Base-by-base conservation (phyloP, 2,888 invertebrate species). In the Volucella inflata region DNA sequence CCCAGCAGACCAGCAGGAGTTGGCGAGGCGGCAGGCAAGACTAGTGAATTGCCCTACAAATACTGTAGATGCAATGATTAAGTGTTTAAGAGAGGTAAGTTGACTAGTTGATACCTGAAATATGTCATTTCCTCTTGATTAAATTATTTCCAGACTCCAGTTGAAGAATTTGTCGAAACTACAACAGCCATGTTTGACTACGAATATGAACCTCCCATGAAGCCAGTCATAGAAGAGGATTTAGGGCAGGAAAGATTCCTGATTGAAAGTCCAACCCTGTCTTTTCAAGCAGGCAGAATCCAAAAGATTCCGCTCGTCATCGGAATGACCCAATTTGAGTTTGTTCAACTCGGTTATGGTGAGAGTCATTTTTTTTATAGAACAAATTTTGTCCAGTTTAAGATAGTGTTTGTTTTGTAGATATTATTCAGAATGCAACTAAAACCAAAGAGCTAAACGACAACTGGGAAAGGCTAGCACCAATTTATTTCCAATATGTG, bases 181-280 rank as follows among this genome's bases (percentile, higher is more conserved):
- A 87, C 88, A 14, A 16, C 21, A 0, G 87, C 81, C 0, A 90
- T 92, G 90, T 92, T 91, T 80, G 90, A 91, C 17, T 88, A 89
- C 42, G 90, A 89, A 21, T 88, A 88, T 87, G 89, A 88, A 88
- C 91, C 91, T 0, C 79, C 90, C 2, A 71, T 89, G 2, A 89
- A 94, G 1, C 94, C 95, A 2, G 94, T 95, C 0, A 93, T 95
- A 8, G 95, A 96, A 89, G 93, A 93, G 0, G 94, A 95, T 88
- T 93, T 94, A 75, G 95, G 95, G 0, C 94, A 95, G 87, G 94
- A 95, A 89, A 92, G 94, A 82, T 96, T 95, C 89, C 90, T 96
- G 8, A 84, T 93, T 0, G 93, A 93, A 9, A 93, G 95, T 88
- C 95, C 95, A 0, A 90, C 93, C 51, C 93, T 93, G 40, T 91